A percentile compares a stretch with the other conserved stretches of the same genome.
phyloP scores from a whole-genome alignment of 1,140 invertebrate genomes.

The Uloborus diversus region DNA sequence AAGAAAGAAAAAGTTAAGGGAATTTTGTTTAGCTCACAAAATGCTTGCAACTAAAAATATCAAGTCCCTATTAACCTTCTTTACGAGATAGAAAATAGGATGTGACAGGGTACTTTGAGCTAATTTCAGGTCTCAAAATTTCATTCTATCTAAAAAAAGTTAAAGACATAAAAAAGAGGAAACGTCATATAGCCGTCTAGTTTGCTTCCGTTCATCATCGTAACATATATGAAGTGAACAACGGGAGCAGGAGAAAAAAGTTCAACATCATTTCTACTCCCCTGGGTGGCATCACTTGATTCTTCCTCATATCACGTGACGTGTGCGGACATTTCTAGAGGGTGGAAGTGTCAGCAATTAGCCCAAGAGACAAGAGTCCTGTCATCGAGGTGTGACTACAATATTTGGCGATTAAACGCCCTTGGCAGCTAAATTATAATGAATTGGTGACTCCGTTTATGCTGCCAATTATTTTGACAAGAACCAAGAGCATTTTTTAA shows the following conservation, averaged over 20 bases:
- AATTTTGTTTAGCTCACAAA: too few species aligned
- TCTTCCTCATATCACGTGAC: constrained; percentile 55
- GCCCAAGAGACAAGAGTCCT: constrained; percentile 46
- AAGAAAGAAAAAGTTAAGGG: too few species aligned
- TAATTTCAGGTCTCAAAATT: constrained; percentile 44
- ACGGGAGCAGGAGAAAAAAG: constrained; percentile 20
- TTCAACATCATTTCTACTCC: constrained; percentile 55
- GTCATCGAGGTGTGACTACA: constrained; percentile 20
- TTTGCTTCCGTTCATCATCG: constrained; percentile 9
- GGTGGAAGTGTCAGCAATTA: constrained; percentile 56
- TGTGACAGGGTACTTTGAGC: constrained; percentile 47
- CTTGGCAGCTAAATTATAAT: constrained; percentile 43
- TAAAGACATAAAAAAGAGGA: constrained; percentile 8
- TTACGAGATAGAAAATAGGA: constrained; percentile 21
- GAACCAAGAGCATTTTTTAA: too few species aligned
- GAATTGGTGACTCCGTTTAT: constrained; percentile 12
- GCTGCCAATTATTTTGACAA: too few species aligned
- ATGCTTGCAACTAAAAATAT: constrained; percentile 8
- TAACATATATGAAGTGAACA: constrained; percentile 43
- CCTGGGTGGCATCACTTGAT: constrained; percentile 54
- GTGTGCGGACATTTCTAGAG: constrained; percentile 54
- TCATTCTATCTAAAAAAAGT: constrained; percentile 10
- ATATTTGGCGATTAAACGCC: constrained; percentile 49
- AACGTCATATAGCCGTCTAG: constrained; percentile 30
- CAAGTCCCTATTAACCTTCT: constrained; percentile 19